Conservation (phyloP, 2,113 vertebrate genomes). For the Sisor rabdophorus region DNA sequence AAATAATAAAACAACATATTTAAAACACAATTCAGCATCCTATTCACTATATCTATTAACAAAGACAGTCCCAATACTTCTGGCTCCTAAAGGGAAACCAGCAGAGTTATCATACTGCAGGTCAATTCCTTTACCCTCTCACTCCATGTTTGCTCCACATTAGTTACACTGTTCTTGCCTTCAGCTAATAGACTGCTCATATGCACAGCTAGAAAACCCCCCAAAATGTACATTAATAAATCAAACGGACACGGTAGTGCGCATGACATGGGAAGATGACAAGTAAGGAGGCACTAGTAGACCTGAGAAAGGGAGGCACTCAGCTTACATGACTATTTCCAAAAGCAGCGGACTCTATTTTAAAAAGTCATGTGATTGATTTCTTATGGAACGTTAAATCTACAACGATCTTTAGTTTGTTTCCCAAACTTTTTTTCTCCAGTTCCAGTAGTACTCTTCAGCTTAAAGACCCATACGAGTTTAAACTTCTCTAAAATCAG, state of each 20-base stretch:
- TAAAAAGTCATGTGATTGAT: constrained; percentile 1
- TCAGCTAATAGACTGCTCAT: constrained; percentile 23
- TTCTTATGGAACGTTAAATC: neutral
- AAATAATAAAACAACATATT: constrained; percentile 51
- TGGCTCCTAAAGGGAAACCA: constrained; percentile 82
- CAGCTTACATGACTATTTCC: constrained; percentile 20
- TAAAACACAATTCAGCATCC: constrained; percentile 40
- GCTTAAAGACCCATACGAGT: constrained; percentile 28
- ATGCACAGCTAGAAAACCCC: neutral
- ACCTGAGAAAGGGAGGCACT: constrained; percentile 51
- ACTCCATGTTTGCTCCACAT: constrained; percentile 43
- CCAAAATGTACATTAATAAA: neutral
- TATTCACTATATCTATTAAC: constrained; percentile 62
- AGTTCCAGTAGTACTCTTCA: constrained; percentile 12
- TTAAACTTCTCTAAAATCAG: neutral
- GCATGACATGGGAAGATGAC: constrained; percentile 1
- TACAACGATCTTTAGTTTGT: neutral
- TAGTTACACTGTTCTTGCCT: constrained; percentile 27
- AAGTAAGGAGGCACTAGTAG: constrained; percentile 50
- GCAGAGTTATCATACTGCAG: constrained; percentile 62
- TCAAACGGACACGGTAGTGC: neutral
- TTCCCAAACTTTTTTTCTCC: neutral
- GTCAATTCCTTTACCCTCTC: constrained; percentile 68
- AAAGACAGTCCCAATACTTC: constrained; percentile 77
- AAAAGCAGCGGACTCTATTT: constrained; percentile 5